Conservation (phyloP, 2,113 vertebrate species). For the Colinus virginianus region DNA sequence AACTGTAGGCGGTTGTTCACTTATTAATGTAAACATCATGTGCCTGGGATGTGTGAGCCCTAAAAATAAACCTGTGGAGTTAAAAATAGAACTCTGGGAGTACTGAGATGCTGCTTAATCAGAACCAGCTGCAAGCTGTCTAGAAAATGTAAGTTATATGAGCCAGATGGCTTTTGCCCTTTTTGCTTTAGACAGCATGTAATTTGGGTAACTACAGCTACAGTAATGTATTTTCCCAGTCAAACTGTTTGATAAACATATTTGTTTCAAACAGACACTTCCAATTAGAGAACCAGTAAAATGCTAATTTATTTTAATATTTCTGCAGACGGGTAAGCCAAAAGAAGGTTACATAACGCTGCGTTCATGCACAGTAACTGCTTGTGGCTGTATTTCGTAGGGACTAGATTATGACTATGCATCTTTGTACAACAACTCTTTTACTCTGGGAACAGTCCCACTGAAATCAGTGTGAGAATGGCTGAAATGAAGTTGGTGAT, state of each 20-base stretch:
- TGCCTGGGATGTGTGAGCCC: slow-evolving; percentile 79
- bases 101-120: slow-evolving; percentile 84
- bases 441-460: neutral
- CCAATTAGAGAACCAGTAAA: slow-evolving; percentile 79
- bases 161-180: slow-evolving; percentile 87
- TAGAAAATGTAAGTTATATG: slow-evolving; percentile 83
- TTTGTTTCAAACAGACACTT: slow-evolving; percentile 81
- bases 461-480: neutral
- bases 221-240: slow-evolving; percentile 81
- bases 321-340: slow-evolving; percentile 52
- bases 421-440: neutral
- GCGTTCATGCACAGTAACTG: slow-evolving; percentile 1
- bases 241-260: slow-evolving; percentile 86
- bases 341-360: slow-evolving; percentile 52
- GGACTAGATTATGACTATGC: neutral
- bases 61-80: slow-evolving; percentile 80
- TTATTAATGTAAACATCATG: slow-evolving; percentile 82
- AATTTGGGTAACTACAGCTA: slow-evolving; percentile 83
- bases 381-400: slow-evolving; percentile 1
- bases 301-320: slow-evolving; percentile 83
- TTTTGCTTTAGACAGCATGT: slow-evolving; percentile 83
- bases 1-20: slow-evolving; percentile 77
- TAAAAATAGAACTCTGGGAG: slow-evolving; percentile 83
- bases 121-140: slow-evolving; percentile 88
- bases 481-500: neutral